Percentiles rank a stretch among this genome's conserved stretches.
phyloP scores from a whole-genome alignment of 2,113 vertebrate genomes.

The Myiopsitta monachus region DNA sequence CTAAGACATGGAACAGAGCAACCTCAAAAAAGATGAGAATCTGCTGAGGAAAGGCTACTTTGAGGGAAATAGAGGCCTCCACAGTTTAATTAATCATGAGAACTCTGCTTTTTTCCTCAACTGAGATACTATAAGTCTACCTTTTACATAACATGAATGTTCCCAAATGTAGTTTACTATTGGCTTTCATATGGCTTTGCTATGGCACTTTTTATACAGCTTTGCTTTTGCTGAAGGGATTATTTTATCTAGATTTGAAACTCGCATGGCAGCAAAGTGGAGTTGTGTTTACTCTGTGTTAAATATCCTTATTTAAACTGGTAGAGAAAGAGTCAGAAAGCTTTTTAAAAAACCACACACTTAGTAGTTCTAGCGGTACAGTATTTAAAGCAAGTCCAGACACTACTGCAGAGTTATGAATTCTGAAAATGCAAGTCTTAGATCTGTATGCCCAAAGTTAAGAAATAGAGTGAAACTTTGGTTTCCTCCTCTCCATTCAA shows the following conservation, averaged over 20 bases:
- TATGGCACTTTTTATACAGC: not conserved
- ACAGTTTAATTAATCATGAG: not conserved
- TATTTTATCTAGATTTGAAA: slow-evolving; percentile 9
- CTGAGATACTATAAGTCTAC: not conserved
- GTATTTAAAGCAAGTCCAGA: not conserved
- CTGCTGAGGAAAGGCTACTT: not conserved
- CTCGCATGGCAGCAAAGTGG: not conserved
- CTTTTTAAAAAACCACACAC: not conserved
- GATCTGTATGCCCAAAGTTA: slow-evolving; percentile 1
- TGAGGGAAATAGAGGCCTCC: not conserved
- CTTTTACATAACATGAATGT: not conserved
- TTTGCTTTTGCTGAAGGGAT: not conserved
- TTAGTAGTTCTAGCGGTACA: not conserved
- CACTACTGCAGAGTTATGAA: not conserved
- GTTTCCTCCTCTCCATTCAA: not conserved
- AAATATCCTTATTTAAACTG: not conserved
- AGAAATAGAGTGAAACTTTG: slow-evolving; percentile 1
- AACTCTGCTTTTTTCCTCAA: not conserved
- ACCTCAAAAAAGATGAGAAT: not conserved
- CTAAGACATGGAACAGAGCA: not conserved
- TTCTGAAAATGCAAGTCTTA: not conserved
- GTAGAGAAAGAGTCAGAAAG: not conserved
- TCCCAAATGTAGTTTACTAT: not conserved
- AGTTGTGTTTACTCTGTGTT: not conserved
- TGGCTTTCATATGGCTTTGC: not conserved